A percentile compares a stretch with the other conserved stretches of the same genome.
These are phyloP conservation scores for Drosophila emarginata DNA, from an alignment of 2,888 invertebrate species.

Conservation along the genomic window DNA sequence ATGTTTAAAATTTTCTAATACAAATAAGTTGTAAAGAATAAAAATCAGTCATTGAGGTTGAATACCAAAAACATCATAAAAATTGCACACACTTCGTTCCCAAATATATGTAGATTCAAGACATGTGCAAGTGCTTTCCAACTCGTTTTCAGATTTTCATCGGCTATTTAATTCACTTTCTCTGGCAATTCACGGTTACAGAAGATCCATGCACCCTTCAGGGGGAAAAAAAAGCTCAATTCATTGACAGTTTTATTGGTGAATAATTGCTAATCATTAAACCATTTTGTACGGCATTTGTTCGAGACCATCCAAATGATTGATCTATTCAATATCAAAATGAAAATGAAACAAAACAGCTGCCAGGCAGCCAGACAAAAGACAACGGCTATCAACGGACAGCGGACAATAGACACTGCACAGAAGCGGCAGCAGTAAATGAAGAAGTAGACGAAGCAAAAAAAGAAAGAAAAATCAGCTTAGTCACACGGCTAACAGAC, in stretches of 20 bases:
- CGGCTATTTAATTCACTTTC: not conserved
- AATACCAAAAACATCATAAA: no score
- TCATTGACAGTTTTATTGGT: slow-evolving; percentile 73
- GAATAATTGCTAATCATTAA: slow-evolving; percentile 74
- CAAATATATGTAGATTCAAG: no score
- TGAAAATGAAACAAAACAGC: slow-evolving; percentile 67
- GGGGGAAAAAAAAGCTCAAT: slow-evolving; percentile 39
- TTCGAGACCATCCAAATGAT: slow-evolving; percentile 55
- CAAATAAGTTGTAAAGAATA: no score
- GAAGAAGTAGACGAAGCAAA: slow-evolving; percentile 8
- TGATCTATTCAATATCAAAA: slow-evolving; percentile 66
- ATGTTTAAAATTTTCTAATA: no score
- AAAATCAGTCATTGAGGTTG: no score
- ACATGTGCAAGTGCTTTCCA: not conserved
- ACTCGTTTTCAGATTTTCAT: not conserved
- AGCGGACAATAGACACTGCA: slow-evolving; percentile 1
- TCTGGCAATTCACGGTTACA: not conserved
- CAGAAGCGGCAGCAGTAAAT: slow-evolving; percentile 19
- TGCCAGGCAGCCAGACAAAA: slow-evolving; percentile 28
- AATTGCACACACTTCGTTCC: no score
- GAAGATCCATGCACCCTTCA: not conserved
- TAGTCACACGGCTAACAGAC: slow-evolving; percentile 41
- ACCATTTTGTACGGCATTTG: slow-evolving; percentile 60
- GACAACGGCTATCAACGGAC: not conserved
- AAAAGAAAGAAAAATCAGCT: slow-evolving; percentile 38